These are phyloP conservation scores for Hippopotamus amphibius DNA, from an alignment of 2,113 vertebrate genomes.

Conservation along the genomic window DNA sequence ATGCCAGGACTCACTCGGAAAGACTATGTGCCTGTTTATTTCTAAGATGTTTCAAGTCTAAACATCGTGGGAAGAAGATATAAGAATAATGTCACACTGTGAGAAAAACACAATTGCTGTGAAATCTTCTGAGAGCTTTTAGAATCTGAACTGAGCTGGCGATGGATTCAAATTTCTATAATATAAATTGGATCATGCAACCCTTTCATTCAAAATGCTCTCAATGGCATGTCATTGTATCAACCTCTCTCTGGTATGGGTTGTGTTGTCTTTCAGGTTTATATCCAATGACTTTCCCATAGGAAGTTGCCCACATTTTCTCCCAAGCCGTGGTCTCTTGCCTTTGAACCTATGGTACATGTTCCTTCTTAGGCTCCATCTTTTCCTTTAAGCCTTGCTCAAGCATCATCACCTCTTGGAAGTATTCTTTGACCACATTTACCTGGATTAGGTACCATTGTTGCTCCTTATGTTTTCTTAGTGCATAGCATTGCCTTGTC, in stretches of 20 bases:
- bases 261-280: not conserved
- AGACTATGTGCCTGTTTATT: not conserved
- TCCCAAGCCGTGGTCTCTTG: not conserved
- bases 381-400: not conserved
- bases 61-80: not conserved
- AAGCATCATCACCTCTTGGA: not conserved
- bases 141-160: not conserved
- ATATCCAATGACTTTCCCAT: not conserved
- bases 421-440: not conserved
- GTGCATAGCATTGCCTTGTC: not conserved
- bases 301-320: not conserved
- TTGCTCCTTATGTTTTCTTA: not conserved
- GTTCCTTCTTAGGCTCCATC: not conserved
- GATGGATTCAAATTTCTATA: not conserved
- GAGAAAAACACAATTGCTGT: not conserved
- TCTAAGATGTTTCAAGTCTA: slow-evolving; percentile 15
- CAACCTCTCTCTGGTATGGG: not conserved
- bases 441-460: not conserved
- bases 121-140: not conserved
- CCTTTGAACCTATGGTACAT: not conserved
- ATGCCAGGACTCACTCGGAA: not conserved
- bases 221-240: not conserved
- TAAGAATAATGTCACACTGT: not conserved
- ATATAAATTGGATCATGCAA: not conserved
- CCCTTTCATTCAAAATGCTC: not conserved